Base-by-base conservation (phyloP, 1,140 invertebrate species). In the Leucophenga varia region DNA sequence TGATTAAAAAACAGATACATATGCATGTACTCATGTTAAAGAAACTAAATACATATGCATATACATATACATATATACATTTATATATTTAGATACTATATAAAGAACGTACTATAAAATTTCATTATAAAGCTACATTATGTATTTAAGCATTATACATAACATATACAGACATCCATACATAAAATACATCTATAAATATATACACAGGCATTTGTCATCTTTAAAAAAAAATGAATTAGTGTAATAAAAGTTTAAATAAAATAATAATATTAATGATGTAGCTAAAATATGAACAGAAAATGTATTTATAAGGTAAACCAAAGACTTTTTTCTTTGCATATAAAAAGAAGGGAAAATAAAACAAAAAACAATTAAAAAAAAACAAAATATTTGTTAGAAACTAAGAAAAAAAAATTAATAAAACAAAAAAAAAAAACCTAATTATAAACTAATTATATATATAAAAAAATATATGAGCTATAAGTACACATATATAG, bases 311-410 rank as follows among this genome's bases (percentile, higher is more conserved):
- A 55, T 68, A 69, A 68, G 64, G 64, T 58, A 68, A 68, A 68
- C 64, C 64, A 68, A 68, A 68, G 64, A 68, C 64, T 68, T 68
- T 68, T 60, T 68, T 69, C 61, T 68, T 68, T 68, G 64, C 57
- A 63, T 55, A 57, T 58, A 13, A 54, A 57, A 51, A 53, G 48
- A 64, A 47, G 47, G 43, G 30, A 49, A 46, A 42, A 64, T 36
- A 54, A 47, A 47, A 51, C 28, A 40, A 45, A 32, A 47, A 30
- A 47, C 16, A 39, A n/a, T 34, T 18, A 49, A 52, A 32, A 41
- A 43, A 42, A 19, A 18, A 56, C 10, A 46, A 20, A 45, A 18
- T 19, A 30, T n/a, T n/a, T n/a, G n/a, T n/a, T n/a, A 50, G 30
- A 44, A 44, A 45, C n/a, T 40, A 20, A 52, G 20, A 38, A 13